These are phyloP conservation scores for Dryococelus australis DNA, from an alignment of 2,888 invertebrate species.

Conservation along the genomic window DNA sequence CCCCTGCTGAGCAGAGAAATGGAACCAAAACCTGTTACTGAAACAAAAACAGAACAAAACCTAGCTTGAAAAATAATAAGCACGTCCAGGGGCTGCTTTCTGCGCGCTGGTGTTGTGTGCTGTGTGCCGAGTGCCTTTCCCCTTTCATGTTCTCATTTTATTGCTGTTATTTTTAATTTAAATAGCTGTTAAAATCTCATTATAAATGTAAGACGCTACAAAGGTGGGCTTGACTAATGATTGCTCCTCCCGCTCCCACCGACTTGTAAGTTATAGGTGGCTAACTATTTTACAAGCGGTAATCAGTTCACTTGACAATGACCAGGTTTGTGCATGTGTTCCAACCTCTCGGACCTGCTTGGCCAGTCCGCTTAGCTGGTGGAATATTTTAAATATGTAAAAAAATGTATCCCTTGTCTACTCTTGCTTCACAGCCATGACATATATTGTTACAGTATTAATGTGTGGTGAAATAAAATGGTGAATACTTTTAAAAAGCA, in stretches of 20 bases:
- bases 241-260: neutral
- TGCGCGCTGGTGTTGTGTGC: neutral
- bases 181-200: constrained; percentile 43
- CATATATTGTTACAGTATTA: no score
- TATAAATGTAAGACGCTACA: neutral
- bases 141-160: constrained; percentile 23
- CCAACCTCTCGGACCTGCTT: neutral
- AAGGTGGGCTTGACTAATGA: neutral
- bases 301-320: neutral
- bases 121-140: neutral
- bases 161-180: constrained; percentile 38
- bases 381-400: no score
- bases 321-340: neutral
- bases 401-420: no score
- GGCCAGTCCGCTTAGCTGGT: neutral
- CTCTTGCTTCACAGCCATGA: no score
- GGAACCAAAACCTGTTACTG: constrained; percentile 42
- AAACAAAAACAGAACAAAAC: neutral
- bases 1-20: constrained; percentile 42
- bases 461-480: no score
- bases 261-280: neutral
- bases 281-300: neutral
- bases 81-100: neutral
- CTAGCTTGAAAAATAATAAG: neutral
- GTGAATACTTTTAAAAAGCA: no score